phyloP scores from a whole-genome alignment of 2,888 invertebrate species.

The Sesia apiformis region DNA sequence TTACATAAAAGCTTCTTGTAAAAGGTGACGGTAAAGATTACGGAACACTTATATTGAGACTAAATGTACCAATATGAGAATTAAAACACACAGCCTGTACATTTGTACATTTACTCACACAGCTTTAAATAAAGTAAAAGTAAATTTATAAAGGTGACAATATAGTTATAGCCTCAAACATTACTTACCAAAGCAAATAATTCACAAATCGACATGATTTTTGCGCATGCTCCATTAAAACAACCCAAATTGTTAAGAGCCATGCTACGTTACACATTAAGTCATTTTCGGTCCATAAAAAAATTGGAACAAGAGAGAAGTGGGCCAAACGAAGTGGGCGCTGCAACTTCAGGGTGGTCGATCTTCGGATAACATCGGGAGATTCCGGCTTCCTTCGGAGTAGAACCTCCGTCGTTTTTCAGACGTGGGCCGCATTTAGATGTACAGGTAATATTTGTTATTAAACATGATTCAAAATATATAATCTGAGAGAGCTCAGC shows the following conservation, averaged over 20 bases:
- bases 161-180: too few species aligned
- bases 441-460: too few species aligned
- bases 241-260: constrained; percentile 22
- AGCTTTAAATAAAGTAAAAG: too few species aligned
- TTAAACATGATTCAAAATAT: too few species aligned
- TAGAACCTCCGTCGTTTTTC: constrained; percentile 24
- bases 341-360: constrained; percentile 36
- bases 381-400: constrained; percentile 26
- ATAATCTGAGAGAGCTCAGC: too few species aligned
- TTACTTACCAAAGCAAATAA: not conserved
- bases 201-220: constrained; percentile 20
- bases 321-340: constrained; percentile 10
- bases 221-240: constrained; percentile 35
- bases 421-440: constrained; percentile 19
- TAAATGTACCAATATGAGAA: too few species aligned
- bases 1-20: too few species aligned
- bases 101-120: too few species aligned
- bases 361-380: constrained; percentile 26
- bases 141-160: too few species aligned
- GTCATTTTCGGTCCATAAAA: constrained; percentile 19
- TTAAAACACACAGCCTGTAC: too few species aligned
- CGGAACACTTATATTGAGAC: too few species aligned
- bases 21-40: too few species aligned
- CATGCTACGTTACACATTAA: constrained; percentile 15
- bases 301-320: not conserved